Conservation (phyloP, 1,140 invertebrate genomes). For the Coenobita brevimanus region DNA sequence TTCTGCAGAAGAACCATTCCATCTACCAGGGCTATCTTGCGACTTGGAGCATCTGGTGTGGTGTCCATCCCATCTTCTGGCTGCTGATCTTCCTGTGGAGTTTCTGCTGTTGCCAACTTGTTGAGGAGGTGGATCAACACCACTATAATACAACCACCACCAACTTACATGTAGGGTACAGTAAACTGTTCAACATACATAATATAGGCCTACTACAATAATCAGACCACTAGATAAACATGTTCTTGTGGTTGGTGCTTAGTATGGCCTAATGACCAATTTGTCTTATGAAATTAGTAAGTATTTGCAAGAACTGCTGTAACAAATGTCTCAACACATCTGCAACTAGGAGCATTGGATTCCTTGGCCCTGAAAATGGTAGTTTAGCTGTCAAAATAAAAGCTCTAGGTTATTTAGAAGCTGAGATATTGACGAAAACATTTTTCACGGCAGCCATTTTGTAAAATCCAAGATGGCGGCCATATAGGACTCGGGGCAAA, state of each 20-base stretch:
- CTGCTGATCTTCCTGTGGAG: too few species aligned
- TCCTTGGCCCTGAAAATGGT: background rate
- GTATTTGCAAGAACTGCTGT: constrained; percentile 1
- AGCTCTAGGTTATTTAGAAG: background rate
- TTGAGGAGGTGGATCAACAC: too few species aligned
- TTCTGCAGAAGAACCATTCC: too few species aligned
- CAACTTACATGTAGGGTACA: too few species aligned
- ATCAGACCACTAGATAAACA: constrained; percentile 2
- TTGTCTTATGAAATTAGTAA: constrained; percentile 3
- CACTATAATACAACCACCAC: constrained; percentile 1
- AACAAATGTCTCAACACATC: background rate
- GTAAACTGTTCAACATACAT: too few species aligned
- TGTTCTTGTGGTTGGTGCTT: background rate
- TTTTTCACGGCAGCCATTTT: background rate
- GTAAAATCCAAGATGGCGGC: background rate
- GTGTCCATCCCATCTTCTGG: too few species aligned
- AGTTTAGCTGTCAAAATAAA: constrained; percentile 3
- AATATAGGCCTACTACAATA: constrained; percentile 3
- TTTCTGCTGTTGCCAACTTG: too few species aligned
- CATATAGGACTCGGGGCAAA: background rate
- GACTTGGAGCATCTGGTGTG: too few species aligned
- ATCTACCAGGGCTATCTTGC: too few species aligned
- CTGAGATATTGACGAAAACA: too few species aligned
- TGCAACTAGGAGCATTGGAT: constrained; percentile 1
- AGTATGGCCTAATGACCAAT: constrained; percentile 1